Base-by-base conservation (phyloP, 1,140 invertebrate genomes). In the Olivierus martensii region DNA sequence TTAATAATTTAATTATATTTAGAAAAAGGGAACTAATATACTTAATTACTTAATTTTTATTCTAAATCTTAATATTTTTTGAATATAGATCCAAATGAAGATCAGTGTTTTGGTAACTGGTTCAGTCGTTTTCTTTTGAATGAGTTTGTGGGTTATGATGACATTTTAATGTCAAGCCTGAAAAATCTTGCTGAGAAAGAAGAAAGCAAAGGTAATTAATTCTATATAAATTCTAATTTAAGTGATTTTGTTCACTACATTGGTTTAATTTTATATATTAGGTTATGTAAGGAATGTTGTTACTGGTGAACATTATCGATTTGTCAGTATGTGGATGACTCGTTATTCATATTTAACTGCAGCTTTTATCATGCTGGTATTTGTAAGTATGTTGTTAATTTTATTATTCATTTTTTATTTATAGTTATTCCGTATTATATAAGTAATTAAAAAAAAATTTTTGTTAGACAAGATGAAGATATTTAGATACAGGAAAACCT, bases 251-350 rank as follows among this genome's bases (percentile, higher is more conserved):
- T 17, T 43, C 4, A 43, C 7, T 17, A 9, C 4, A 6, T 43
- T 43, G 41, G 4, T 6, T 18, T 28, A 9, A 4, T 46, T n/a
- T 38, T n/a, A n/a, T 49, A 43, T 36, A 35, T 4, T 28, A 73
- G 75, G 76, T 48, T 78, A 69, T 62, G 64, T 78, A 9, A 66
- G 93, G 62, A 97, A 98, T 73, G 89, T 98, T 39, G 85, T 96
- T 36, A 95, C 90, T 18, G 92, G 93, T n/a, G 93, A 98, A 66
- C 92, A 98, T 69, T 99, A 95, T 70, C 81, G 93, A 56, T 99
- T 99, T 73, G 90, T 98, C 18, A 92, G 84, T 60, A 88, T 93
- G 80, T 89, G 91, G 84, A 92, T 93, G 73, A 84, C 90, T 3
- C 79, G 87, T 62, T 86, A 81, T 47, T 86, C 86, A 15, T 99